Percentiles rank a stretch among this genome's conserved stretches.
phyloP scores from a whole-genome alignment of 2,888 invertebrate species.

The Amphipyra tragopoginis region DNA sequence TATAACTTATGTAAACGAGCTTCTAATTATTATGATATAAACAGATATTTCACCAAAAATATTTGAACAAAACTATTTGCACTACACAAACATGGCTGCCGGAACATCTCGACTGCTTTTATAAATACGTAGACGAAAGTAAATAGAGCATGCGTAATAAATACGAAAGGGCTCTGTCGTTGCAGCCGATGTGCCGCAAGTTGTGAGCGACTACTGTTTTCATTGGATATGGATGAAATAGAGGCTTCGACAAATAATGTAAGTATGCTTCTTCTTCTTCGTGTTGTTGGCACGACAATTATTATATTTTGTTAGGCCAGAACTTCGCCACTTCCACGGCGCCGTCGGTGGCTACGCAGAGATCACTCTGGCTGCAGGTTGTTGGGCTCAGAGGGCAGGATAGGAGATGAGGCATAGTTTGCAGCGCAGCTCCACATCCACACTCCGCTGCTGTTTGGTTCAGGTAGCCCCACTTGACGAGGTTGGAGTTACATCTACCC shows the following conservation, averaged over 20 bases:
- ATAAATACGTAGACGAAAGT: conserved; percentile 61
- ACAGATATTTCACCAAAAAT: conserved; percentile 10
- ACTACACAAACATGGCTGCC: conserved; percentile 36
- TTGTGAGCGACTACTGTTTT: conserved; percentile 9
- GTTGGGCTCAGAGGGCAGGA: no score
- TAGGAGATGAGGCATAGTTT: no score
- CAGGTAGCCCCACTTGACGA: no score
- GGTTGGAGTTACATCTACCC: no score
- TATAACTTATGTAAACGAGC: conserved; percentile 16
- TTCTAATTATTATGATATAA: background rate
- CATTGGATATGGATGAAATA: background rate
- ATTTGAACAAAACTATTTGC: conserved; percentile 45
- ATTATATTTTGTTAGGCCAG: no score
- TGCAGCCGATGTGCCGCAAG: conserved; percentile 29
- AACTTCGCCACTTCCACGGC: no score
- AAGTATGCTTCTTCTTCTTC: no score
- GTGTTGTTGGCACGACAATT: no score
- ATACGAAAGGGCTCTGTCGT: conserved; percentile 58
- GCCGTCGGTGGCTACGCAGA: no score
- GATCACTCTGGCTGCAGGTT: no score
- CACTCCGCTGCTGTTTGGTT: no score
- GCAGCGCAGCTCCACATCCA: no score
- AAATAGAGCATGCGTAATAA: conserved; percentile 73
- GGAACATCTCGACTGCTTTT: conserved; percentile 48
- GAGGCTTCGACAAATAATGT: background rate